A percentile compares a stretch with the other conserved stretches of the same genome.
These are phyloP conservation scores for Tuta absoluta DNA, from an alignment of 2,888 invertebrate genomes.

Conservation along the genomic window DNA sequence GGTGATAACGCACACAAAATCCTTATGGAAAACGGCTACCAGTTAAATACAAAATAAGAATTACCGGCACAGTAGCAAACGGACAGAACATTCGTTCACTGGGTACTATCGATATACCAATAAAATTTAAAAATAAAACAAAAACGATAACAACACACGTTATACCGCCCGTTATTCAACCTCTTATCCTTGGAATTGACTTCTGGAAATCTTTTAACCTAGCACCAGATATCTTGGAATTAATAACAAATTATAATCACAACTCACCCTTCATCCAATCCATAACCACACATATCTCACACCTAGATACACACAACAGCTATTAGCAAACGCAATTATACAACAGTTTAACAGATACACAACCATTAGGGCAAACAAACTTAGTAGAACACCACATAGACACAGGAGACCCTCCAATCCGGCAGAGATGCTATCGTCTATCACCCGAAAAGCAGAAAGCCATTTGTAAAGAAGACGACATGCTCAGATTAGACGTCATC, in stretches of 20 bases:
- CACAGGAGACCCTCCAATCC: slow-evolving; percentile 33
- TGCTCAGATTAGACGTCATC: slow-evolving; percentile 32
- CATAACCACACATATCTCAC: no score
- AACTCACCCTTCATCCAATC: neutral
- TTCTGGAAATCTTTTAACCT: neutral
- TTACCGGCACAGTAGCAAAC: neutral
- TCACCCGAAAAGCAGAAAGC: slow-evolving; percentile 37
- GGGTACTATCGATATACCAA: neutral
- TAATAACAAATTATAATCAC: neutral
- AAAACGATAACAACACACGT: neutral
- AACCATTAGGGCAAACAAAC: no score
- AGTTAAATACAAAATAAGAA: neutral
- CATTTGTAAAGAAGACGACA: slow-evolving; percentile 33
- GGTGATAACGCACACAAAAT: slow-evolving; percentile 14
- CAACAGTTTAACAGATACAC: neutral
- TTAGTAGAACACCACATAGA: slow-evolving; percentile 3
- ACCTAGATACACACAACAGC: neutral
- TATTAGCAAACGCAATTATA: slow-evolving; percentile 7
- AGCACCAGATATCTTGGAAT: neutral
- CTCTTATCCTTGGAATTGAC: no score
- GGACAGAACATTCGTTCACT: neutral
- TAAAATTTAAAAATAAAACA: neutral
- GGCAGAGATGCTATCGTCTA: slow-evolving; percentile 35
- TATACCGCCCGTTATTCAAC: neutral
- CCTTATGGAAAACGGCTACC: neutral